Percentiles rank a stretch among this genome's conserved stretches.
Conservation (phyloP, 2,797 vertebrate species). For the Acipenser oxyrinchus region DNA sequence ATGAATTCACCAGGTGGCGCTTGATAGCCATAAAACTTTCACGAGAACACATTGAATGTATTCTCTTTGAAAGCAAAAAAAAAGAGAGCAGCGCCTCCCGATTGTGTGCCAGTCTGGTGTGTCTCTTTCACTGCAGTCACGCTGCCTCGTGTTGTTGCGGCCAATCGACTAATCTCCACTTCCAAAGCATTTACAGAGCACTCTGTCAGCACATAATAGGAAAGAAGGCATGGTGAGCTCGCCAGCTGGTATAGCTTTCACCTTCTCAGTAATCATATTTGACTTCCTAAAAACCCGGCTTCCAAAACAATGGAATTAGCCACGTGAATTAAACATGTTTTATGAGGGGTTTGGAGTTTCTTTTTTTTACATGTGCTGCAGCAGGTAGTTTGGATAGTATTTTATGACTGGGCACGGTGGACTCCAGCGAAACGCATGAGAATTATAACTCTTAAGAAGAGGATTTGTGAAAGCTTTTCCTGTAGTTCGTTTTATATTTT, state of each 20-base stretch:
- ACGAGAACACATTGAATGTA: not conserved
- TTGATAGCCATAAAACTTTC: constrained; percentile 6
- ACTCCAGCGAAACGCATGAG: constrained; percentile 14
- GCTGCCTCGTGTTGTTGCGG: constrained; percentile 34
- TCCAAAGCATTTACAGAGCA: constrained; percentile 19
- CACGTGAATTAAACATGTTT: not conserved
- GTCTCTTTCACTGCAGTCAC: constrained; percentile 25
- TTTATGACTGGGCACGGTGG: too few species aligned
- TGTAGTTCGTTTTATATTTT: constrained; percentile 22
- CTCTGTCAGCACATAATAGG: constrained; percentile 11
- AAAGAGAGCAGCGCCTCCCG: constrained; percentile 9
- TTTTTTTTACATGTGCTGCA: constrained; percentile 2
- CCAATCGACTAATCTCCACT: constrained; percentile 12
- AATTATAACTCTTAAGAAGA: constrained; percentile 10
- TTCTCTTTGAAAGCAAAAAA: not conserved
- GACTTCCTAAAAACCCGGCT: constrained; percentile 24
- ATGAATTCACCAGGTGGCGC: constrained; percentile 23
- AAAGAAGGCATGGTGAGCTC: constrained; percentile 18
- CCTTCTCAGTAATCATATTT: constrained; percentile 11
- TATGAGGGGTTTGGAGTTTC: constrained; percentile 2
- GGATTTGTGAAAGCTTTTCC: constrained; percentile 20
- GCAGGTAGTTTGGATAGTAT: too few species aligned
- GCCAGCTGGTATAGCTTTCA: constrained; percentile 29
- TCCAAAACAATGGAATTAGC: constrained; percentile 25
- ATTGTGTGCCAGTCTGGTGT: constrained; percentile 18